Base-by-base conservation (phyloP, 2,113 vertebrate species). In the Notarius lentiginosus region DNA sequence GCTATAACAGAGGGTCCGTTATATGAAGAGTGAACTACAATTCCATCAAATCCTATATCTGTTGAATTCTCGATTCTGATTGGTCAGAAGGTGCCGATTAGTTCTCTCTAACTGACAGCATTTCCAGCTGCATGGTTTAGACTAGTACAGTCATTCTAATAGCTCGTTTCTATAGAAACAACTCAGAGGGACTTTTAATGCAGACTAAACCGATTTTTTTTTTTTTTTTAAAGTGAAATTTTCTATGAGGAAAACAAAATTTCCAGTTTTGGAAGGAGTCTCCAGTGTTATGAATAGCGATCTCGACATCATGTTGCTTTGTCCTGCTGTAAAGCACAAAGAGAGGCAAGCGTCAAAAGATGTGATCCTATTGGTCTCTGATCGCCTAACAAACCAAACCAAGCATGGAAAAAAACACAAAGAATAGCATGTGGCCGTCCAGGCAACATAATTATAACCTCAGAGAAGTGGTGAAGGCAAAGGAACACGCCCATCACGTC, bases 381-480 rank as follows among this genome's bases (percentile, higher is more conserved):
- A 89, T 85, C 86, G 83, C 72, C 79, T 79, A 75, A 68, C 61
- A 85, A 41, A 83, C 68, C 86, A 24, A 68, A 66, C 73, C 47
- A 76, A 24, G 68, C 20, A 76, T 83, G 80, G 81, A 86, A 88
- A 90, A 90, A 89, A 89, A 90, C 89, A 89, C 77, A 84, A 84
- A 82, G 75, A 60, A 87, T 79, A 82, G 56, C 65, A 76, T 53
- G 82, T 88, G 86, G 87, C 84, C 81, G 88, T 81, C 87, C 80
- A 82, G 87, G 24, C 72, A 86, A 55, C 79, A 88, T 91, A 91
- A 91, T 91, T 90, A 90, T 86, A 89, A 86, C 77, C 84, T 88
- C 51, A 47, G 68, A 77, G 60, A 76, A 82, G 83, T 80, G 83
- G 84, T 70, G 88, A 88, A 85, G 83, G 53, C 80, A 79, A 86